Evolutionary conservation across 2,113 vertebrate species (phyloP).

Genomic region (Pao palembangensis): DNA sequence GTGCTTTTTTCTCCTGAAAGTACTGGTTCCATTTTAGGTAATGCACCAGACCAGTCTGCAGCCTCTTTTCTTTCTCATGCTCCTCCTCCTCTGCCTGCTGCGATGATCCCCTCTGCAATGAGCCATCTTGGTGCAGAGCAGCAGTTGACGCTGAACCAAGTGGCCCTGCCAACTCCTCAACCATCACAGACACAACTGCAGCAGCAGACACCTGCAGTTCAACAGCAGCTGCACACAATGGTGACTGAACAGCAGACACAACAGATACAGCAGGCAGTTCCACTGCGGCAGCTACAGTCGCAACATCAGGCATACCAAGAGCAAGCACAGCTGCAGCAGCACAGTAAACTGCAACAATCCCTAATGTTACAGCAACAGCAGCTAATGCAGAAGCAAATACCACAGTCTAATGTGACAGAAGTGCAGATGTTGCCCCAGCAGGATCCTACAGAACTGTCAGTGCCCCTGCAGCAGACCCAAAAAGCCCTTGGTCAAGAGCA

Average conservation of each 20-base stretch:
- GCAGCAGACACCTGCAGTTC: slow-evolving; percentile 31
- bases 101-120: slow-evolving; percentile 27
- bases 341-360: slow-evolving; percentile 44
- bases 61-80: slow-evolving; percentile 44
- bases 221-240: slow-evolving; percentile 28
- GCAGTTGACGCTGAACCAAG: slow-evolving; percentile 41
- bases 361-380: slow-evolving; percentile 55
- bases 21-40: slow-evolving; percentile 40
- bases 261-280: slow-evolving; percentile 25
- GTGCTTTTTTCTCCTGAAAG: slow-evolving; percentile 33
- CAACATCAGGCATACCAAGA: slow-evolving; percentile 46
- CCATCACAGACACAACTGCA: slow-evolving; percentile 29
- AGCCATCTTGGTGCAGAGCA: slow-evolving; percentile 42
- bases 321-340: slow-evolving; percentile 51
- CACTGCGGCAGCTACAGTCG: slow-evolving; percentile 13
- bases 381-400: slow-evolving; percentile 47
- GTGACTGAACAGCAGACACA: slow-evolving; percentile 45
- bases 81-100: slow-evolving; percentile 30
- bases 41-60: slow-evolving; percentile 30
- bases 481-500: slow-evolving; percentile 39
- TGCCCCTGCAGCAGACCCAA: slow-evolving; percentile 44
- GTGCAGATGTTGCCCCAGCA: slow-evolving; percentile 25
- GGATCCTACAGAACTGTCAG: slow-evolving; percentile 41
- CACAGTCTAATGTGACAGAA: slow-evolving; percentile 45
- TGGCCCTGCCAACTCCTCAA: slow-evolving; percentile 6